phyloP scores from a whole-genome alignment of 2,888 invertebrate species.

The Gibbula magus region DNA sequence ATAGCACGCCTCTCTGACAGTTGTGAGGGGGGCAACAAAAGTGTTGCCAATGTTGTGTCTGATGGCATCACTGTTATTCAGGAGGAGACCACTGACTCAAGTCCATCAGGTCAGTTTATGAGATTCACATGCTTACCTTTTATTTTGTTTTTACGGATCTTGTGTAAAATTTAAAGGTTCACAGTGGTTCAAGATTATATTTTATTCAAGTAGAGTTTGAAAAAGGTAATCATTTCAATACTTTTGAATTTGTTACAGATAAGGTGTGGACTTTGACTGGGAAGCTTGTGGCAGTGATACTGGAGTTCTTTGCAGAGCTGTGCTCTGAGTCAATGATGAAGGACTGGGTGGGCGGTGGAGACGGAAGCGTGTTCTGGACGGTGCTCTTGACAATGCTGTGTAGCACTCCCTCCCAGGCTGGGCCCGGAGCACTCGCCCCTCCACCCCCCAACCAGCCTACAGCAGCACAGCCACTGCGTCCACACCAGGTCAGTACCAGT shows the following conservation, averaged over 20 bases:
- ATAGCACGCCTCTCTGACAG: slow-evolving; percentile 36
- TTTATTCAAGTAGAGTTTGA: not conserved
- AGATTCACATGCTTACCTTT: not conserved
- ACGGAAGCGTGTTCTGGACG: slow-evolving; percentile 90
- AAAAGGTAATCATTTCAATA: too few species aligned
- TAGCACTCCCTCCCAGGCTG: slow-evolving; percentile 52
- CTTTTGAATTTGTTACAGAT: slow-evolving; percentile 27
- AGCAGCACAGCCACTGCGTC: not conserved
- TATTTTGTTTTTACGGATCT: too few species aligned
- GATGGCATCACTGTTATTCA: not conserved
- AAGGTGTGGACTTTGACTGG: slow-evolving; percentile 56
- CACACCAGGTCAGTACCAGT: not conserved
- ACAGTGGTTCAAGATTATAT: not conserved
- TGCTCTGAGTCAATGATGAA: slow-evolving; percentile 86
- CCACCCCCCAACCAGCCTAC: not conserved
- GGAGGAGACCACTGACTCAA: not conserved
- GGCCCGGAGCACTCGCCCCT: not conserved
- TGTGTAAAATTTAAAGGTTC: too few species aligned
- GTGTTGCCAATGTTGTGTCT: not conserved
- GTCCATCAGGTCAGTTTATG: not conserved
- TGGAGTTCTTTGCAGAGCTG: slow-evolving; percentile 88
- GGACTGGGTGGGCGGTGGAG: slow-evolving; percentile 89
- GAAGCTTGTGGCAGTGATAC: slow-evolving; percentile 73
- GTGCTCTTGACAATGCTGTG: slow-evolving; percentile 83
- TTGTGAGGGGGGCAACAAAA: not conserved